A percentile compares a stretch with the other conserved stretches of the same genome.
Conservation (phyloP, 2,797 vertebrate species). For the Parauchenoglanis punctatus region DNA sequence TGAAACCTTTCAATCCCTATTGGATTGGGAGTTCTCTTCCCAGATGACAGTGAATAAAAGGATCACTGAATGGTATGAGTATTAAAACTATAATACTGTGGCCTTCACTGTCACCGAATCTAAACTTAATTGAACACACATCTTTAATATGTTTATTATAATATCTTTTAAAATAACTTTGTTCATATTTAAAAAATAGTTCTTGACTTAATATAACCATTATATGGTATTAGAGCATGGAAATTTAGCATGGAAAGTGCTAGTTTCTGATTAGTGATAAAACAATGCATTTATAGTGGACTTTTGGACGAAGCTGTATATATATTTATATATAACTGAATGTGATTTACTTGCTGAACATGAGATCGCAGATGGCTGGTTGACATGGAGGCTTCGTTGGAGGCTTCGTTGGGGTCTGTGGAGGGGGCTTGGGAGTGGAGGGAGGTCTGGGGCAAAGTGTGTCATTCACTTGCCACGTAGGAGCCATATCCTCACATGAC, state of each 20-base stretch:
- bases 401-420: accelerated
- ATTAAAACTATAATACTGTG: not conserved
- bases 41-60: not conserved
- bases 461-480: constrained; percentile 77
- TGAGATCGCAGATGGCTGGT: constrained; percentile 62
- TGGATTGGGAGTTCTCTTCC: not conserved
- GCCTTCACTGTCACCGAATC: not conserved
- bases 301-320: not conserved
- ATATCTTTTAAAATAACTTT: not conserved
- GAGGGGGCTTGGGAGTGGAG: not conserved
- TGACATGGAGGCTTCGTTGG: constrained; percentile 22
- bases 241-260: not conserved
- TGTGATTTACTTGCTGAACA: constrained; percentile 64
- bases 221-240: not conserved
- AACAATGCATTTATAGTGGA: not conserved
- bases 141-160: not conserved
- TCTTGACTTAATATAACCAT: not conserved
- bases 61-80: not conserved
- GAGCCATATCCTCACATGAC: constrained; percentile 76
- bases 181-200: not conserved
- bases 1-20: not conserved
- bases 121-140: not conserved
- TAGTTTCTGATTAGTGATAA: not conserved
- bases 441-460: constrained; percentile 4
- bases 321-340: not conserved